A percentile compares a stretch with the other conserved stretches of the same genome.
Evolutionary conservation across 2,888 invertebrate genomes (phyloP).

Genomic region (Heteromurus nitidus): DNA sequence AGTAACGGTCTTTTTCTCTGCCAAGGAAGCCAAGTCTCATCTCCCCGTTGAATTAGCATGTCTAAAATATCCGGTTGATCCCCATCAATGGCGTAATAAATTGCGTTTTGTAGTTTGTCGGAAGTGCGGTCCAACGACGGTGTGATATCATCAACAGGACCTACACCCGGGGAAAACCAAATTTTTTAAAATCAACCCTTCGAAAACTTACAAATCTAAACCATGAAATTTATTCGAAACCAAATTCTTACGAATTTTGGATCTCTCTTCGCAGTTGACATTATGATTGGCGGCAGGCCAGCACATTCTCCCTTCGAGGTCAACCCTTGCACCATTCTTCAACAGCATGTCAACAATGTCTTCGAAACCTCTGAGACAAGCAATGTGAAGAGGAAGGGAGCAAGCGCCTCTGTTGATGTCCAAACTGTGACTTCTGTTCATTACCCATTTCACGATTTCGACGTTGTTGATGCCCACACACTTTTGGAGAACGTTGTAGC

Average conservation of each 20-base stretch:
- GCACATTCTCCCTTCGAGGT: constrained; percentile 85
- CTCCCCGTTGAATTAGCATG: constrained; percentile 81
- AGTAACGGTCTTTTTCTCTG: constrained; percentile 78
- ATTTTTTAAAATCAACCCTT: not conserved
- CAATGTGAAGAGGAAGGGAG: constrained; percentile 85
- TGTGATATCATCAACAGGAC: constrained; percentile 41
- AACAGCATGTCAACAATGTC: constrained; percentile 71
- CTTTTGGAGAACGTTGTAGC: constrained; percentile 84
- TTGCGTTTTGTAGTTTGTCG: constrained; percentile 82
- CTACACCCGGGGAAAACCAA: constrained; percentile 14
- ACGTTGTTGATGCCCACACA: constrained; percentile 84
- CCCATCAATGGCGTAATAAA: constrained; percentile 84
- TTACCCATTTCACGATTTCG: constrained; percentile 82
- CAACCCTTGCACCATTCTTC: constrained; percentile 77
- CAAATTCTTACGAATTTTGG: constrained; percentile 79
- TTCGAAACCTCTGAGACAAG: constrained; percentile 81
- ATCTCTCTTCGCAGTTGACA: constrained; percentile 83
- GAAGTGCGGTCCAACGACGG: constrained; percentile 74
- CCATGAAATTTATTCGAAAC: not conserved
- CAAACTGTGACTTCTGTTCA: constrained; percentile 78
- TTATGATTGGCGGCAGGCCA: constrained; percentile 83
- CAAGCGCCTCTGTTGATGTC: constrained; percentile 84
- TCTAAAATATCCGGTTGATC: constrained; percentile 82
- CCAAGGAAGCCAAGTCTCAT: constrained; percentile 80
- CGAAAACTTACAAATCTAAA: not conserved